Conservation (phyloP, 2,113 vertebrate genomes). For the Ancistrus triradiatus region DNA sequence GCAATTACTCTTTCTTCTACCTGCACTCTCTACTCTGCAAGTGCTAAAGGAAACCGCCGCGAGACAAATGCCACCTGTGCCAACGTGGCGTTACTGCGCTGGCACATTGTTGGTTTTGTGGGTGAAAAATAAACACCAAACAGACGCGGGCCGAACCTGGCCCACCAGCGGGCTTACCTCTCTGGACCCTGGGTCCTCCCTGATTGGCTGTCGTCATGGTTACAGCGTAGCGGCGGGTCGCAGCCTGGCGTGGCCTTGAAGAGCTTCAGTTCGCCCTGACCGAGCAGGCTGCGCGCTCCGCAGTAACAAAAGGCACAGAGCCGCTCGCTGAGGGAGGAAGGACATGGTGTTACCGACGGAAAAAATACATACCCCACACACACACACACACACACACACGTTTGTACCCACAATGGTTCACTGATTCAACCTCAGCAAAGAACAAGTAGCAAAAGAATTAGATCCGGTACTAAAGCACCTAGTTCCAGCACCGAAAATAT, state of each 20-base stretch:
- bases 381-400: conserved; percentile 10
- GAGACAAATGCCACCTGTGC: too few species aligned
- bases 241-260: conserved; percentile 80
- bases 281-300: conserved; percentile 90
- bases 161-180: conserved; percentile 56
- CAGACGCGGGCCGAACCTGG: conserved; percentile 29
- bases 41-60: too few species aligned
- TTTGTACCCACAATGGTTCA: too few species aligned
- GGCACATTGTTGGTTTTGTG: too few species aligned
- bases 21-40: too few species aligned
- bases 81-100: neutral
- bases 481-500: neutral
- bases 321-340: conserved; percentile 74
- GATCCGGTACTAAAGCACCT: neutral
- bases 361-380: neutral
- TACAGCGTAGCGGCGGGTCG: conserved; percentile 54
- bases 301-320: conserved; percentile 98
- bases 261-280: conserved; percentile 91
- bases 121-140: neutral
- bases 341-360: neutral
- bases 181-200: conserved; percentile 55
- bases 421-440: too few species aligned
- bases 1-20: too few species aligned
- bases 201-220: conserved; percentile 65
- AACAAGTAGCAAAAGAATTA: neutral